Conservation (phyloP, 2,113 vertebrate genomes). For the Myxocyprinus asiaticus region DNA sequence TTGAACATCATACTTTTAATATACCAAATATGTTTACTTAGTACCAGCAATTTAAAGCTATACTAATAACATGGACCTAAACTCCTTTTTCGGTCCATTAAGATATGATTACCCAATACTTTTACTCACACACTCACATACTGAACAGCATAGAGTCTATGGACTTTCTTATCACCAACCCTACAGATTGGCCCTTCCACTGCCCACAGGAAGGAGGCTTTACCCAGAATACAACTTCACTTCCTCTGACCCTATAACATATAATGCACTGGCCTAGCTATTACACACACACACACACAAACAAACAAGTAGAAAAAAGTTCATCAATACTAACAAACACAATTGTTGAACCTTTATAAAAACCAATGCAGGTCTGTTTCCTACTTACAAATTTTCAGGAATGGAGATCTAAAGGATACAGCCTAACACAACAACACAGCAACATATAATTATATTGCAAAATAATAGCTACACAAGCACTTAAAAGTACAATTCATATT, state of each 20-base stretch:
- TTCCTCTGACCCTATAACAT: background rate
- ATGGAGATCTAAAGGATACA: too few relatives aligned
- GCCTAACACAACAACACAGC: background rate
- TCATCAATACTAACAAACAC: too few relatives aligned
- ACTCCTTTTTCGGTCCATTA: too few relatives aligned
- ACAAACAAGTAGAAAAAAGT: too few relatives aligned
- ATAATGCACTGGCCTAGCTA: background rate
- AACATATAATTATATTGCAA: background rate
- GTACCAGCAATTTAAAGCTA: too few relatives aligned
- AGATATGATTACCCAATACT: background rate
- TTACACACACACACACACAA: too few relatives aligned
- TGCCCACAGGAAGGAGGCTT: background rate
- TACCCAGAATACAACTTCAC: background rate
- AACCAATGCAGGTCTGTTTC: too few relatives aligned
- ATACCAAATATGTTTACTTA: too few relatives aligned
- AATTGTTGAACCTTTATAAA: too few relatives aligned
- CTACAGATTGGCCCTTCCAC: conserved; percentile 10
- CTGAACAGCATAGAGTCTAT: background rate
- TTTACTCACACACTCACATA: background rate
- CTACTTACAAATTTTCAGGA: too few relatives aligned
- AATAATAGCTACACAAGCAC: background rate
- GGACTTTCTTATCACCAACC: conserved; percentile 18
- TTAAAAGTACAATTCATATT: background rate
- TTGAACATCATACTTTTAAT: too few relatives aligned
- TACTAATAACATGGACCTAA: too few relatives aligned